A percentile compares a stretch with the other conserved stretches of the same genome.
These are phyloP conservation scores for Adrianichthys oophorus DNA, from an alignment of 2,797 vertebrate genomes.

Conservation along the genomic window DNA sequence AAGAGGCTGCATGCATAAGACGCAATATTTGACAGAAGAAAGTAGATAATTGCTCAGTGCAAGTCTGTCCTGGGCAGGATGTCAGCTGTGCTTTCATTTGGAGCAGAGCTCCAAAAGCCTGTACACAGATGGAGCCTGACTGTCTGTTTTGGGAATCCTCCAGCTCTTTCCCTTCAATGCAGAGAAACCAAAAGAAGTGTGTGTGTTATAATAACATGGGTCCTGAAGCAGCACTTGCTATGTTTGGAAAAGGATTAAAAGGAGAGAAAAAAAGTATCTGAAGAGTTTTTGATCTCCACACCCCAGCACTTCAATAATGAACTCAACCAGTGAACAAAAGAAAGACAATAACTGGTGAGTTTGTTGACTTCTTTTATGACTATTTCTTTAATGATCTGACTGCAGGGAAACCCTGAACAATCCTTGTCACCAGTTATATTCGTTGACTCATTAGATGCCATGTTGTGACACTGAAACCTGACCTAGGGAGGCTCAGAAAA, in stretches of 20 bases:
- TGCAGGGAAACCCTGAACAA: conserved; percentile 22
- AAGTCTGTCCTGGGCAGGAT: conserved; percentile 59
- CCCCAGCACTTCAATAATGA: conserved; percentile 49
- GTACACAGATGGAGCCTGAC: conserved; percentile 65
- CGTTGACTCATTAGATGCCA: conserved; percentile 23
- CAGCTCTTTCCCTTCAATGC: conserved; percentile 41
- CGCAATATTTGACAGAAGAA: conserved; percentile 64
- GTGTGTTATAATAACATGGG: conserved; percentile 22
- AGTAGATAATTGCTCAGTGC: conserved; percentile 61
- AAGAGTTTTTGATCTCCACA: conserved; percentile 65
- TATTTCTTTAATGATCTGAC: conserved; percentile 23
- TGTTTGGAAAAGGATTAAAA: conserved; percentile 71
- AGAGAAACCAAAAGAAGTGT: conserved; percentile 43
- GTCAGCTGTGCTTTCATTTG: conserved; percentile 63
- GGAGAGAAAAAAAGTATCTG: conserved; percentile 53
- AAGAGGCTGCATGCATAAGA: conserved; percentile 46
- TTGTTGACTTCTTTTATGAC: conserved; percentile 15
- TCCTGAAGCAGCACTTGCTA: conserved; percentile 67
- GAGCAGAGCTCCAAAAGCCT: conserved; percentile 48
- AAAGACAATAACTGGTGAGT: conserved; percentile 26
- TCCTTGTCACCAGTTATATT: too few species aligned
- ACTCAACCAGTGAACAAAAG: conserved; percentile 26
- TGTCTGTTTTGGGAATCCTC: conserved; percentile 54
- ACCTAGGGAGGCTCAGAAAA: conserved; percentile 55
- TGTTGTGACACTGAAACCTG: conserved; percentile 43